These are phyloP conservation scores for Sarcophilus harrisii DNA, from an alignment of 2,797 vertebrate species.

Conservation along the genomic window DNA sequence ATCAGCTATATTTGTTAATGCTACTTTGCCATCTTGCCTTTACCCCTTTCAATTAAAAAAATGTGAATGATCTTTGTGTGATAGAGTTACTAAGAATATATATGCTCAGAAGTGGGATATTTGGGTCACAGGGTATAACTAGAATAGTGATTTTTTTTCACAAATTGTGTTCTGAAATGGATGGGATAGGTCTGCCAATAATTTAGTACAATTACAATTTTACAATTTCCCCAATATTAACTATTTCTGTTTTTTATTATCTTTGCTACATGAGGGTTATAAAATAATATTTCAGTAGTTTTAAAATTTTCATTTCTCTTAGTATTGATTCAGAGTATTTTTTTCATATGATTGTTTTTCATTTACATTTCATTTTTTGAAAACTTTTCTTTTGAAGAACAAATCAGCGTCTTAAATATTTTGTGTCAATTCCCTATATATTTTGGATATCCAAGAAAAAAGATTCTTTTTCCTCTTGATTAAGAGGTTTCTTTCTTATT, in stretches of 20 bases:
- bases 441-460: neutral
- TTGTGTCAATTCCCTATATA: neutral
- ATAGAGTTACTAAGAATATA: neutral
- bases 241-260: neutral
- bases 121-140: no score
- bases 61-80: neutral
- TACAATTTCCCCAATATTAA: neutral
- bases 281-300: neutral
- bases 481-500: neutral
- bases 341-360: neutral
- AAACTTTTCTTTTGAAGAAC: neutral
- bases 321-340: neutral
- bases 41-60: neutral
- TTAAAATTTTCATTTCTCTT: neutral
- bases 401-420: neutral
- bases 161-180: neutral
- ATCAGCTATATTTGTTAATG: neutral
- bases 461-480: neutral
- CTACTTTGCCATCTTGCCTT: neutral
- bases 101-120: neutral
- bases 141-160: neutral
- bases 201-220: neutral
- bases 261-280: neutral
- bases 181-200: neutral
- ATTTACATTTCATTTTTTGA: neutral